Evolutionary conservation across 2,888 invertebrate species (phyloP), one percentile per base, ranked within the genome.

Genomic region (Halictus ligatus): DNA sequence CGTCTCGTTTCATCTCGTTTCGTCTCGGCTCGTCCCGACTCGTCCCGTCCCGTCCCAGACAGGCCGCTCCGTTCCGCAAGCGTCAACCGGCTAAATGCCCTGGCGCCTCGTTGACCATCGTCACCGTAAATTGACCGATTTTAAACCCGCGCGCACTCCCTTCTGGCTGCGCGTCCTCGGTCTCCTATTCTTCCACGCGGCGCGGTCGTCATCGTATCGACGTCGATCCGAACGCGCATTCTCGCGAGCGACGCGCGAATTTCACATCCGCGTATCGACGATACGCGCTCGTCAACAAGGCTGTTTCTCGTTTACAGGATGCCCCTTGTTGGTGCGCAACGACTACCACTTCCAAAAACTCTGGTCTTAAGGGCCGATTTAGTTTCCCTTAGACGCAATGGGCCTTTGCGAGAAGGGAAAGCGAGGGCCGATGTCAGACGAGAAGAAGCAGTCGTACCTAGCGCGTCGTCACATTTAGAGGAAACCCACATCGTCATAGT

Each of bases 51-150:
- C 80, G 87, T 8, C 40, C 35, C 25, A 60, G 60, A n/a, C 67
- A 79, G 80, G 81, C 75, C 78, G 67, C 35, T 35, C 78, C 80
- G 80, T 83, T 86, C 87, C 80, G 88, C 89, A 86, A 90, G 91
- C 91, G 92, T 92, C 91, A 92, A 91, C 91, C 89, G 89, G 64
- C 91, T 94, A 94, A 94, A 94, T 94, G 92, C 92, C 90, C 90
- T 93, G 94, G 94, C 94, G 94, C 94, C 94, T 94, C 84, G 92
- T 91, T 91, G 94, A 94, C 94, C 93, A 89, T 91, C 92, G 92
- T 91, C 92, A 91, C 89, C 88, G 90, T 93, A 93, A 94, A 94
- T 94, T 94, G 91, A 92, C 92, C 93, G 92, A 94, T 94, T 92
- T 94, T 92, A 90, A 92, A 86, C 85, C 85, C 77, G 58, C 48